phyloP scores from a whole-genome alignment of 2,113 vertebrate species.

The Nannospalax galili region DNA sequence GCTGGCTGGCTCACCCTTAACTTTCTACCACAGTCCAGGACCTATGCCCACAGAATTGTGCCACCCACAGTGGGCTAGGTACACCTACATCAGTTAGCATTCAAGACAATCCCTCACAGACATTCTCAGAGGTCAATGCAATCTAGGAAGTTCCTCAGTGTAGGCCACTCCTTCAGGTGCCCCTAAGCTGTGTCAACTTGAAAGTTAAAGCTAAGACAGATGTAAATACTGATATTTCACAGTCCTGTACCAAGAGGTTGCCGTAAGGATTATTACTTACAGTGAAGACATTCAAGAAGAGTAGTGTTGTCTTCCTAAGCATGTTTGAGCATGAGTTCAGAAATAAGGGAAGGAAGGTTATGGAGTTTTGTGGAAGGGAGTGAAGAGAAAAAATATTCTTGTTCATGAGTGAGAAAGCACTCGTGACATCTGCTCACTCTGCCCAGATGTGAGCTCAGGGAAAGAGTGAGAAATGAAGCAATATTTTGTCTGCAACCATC shows the following conservation, averaged over 20 bases:
- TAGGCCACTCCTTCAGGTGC: background rate
- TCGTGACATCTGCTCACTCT: accelerated
- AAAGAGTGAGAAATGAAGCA: background rate
- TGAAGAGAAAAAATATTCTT: background rate
- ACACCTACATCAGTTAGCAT: background rate
- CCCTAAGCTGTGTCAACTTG: too few species aligned
- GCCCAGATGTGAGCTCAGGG: background rate
- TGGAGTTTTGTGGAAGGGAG: background rate
- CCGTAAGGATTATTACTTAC: background rate
- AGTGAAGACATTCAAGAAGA: background rate
- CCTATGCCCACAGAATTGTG: too few species aligned
- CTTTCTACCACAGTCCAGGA: too few species aligned
- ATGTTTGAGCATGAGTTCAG: too few species aligned
- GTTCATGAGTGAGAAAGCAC: background rate
- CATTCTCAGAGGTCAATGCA: too few species aligned
- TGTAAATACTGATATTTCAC: background rate
- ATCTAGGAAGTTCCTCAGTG: too few species aligned
- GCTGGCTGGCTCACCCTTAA: too few species aligned
- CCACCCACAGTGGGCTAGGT: background rate
- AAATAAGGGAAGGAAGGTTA: background rate
- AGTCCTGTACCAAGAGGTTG: background rate
- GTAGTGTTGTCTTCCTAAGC: background rate
- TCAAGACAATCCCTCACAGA: background rate
- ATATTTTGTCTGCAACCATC: background rate
- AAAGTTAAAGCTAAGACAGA: background rate